phyloP scores from a whole-genome alignment of 2,888 invertebrate genomes.

The Brenthis daphne region DNA sequence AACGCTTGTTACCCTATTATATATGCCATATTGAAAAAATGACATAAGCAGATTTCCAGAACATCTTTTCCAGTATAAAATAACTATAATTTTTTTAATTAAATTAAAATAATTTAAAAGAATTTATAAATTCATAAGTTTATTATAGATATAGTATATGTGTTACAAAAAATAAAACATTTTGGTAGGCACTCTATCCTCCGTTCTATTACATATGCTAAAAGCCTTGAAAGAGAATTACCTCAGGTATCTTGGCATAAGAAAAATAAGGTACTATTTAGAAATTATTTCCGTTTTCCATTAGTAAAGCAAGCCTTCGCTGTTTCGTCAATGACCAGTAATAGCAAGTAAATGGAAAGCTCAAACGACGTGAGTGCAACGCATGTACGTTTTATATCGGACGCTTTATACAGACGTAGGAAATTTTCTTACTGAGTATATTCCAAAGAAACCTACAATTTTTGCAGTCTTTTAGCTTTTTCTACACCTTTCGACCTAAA shows the following conservation, averaged over 20 bases:
- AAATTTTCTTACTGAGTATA: conserved; percentile 8
- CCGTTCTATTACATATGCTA: conserved; percentile 16
- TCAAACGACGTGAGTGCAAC: conserved; percentile 22
- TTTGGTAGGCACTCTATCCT: not conserved
- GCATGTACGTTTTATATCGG: conserved; percentile 20
- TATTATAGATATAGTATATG: too few relatives aligned
- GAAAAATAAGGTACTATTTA: conserved; percentile 26
- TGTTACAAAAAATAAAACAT: too few relatives aligned
- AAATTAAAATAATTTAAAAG: too few relatives aligned
- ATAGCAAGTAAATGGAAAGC: conserved; percentile 30
- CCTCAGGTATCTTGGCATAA: conserved; percentile 18
- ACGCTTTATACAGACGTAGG: not conserved
- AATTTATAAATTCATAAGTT: too few relatives aligned
- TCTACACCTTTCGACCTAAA: not conserved
- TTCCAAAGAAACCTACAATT: not conserved
- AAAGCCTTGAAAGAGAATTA: conserved; percentile 27
- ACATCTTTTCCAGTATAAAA: too few relatives aligned
- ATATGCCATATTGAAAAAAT: too few relatives aligned
- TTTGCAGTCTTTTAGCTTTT: not conserved
- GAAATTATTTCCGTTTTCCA: conserved; percentile 37
- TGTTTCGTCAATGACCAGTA: conserved; percentile 37
- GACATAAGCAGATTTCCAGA: too few relatives aligned
- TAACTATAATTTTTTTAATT: too few relatives aligned
- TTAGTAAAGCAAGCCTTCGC: conserved; percentile 32
- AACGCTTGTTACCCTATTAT: too few relatives aligned